A percentile compares a stretch with the other conserved stretches of the same genome.
Conservation (phyloP, 2,113 vertebrate genomes). For the Arothron firmamentum region DNA sequence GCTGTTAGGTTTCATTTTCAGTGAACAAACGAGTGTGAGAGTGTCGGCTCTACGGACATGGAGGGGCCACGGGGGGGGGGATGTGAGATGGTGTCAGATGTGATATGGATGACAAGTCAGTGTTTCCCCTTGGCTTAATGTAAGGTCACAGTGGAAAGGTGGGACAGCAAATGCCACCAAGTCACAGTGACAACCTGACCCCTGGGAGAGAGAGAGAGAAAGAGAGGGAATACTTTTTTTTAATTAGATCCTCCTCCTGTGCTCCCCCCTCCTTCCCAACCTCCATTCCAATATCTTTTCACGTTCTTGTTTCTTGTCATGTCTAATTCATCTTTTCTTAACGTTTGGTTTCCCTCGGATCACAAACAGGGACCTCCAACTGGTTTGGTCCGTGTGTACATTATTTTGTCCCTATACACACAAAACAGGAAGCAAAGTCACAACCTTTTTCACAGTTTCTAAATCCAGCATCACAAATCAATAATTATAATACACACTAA, state of each 20-base stretch:
- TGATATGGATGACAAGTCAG: constrained; percentile 52
- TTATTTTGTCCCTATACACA: not conserved
- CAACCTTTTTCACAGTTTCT: constrained; percentile 29
- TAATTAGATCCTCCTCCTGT: constrained; percentile 31
- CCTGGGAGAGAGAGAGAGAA: constrained; percentile 59
- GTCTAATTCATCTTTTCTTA: constrained; percentile 47
- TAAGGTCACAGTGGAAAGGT: constrained; percentile 67
- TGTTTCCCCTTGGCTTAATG: constrained; percentile 60
- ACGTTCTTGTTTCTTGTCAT: constrained; percentile 27
- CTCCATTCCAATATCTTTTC: constrained; percentile 14
- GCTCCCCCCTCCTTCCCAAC: constrained; percentile 14
- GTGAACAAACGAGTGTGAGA: too few species aligned
- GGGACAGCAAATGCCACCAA: constrained; percentile 61
- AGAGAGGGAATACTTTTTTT: constrained; percentile 54
- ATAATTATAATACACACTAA: constrained; percentile 60
- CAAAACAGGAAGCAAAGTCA: not conserved
- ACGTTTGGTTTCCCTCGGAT: constrained; percentile 42
- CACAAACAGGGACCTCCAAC: constrained; percentile 3
- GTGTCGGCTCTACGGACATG: too few species aligned
- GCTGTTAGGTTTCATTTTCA: too few species aligned
- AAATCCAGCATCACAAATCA: constrained; percentile 59
- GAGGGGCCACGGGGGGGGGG: not conserved
- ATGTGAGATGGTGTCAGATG: constrained; percentile 49
- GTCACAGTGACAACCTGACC: constrained; percentile 60
- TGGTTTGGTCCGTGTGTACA: constrained; percentile 28